phyloP scores from a whole-genome alignment of 2,113 vertebrate genomes.

The Dasyurus viverrinus region DNA sequence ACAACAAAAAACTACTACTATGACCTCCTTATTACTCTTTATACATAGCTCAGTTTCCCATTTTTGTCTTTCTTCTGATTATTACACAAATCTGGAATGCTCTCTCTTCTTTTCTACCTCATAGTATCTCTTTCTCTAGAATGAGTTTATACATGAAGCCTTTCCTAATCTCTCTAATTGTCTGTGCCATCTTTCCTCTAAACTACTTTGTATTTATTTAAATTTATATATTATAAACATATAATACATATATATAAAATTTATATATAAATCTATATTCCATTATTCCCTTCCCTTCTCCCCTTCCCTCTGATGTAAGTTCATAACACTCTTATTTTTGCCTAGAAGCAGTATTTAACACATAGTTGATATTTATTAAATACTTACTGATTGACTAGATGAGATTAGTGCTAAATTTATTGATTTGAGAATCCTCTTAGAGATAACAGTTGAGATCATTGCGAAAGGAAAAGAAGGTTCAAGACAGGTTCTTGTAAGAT shows the following conservation, averaged over 20 bases:
- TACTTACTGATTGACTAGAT: neutral
- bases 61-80: neutral
- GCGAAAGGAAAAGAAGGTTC: neutral
- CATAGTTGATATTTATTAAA: neutral
- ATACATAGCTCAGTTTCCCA: neutral
- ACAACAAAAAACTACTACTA: too few relatives aligned
- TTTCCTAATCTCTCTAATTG: neutral
- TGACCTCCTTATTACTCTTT: neutral
- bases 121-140: neutral
- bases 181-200: too few relatives aligned
- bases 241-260: too few relatives aligned
- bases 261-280: too few relatives aligned
- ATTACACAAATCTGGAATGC: neutral
- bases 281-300: neutral
- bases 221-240: neutral
- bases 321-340: neutral
- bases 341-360: neutral
- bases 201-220: neutral
- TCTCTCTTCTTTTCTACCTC: neutral
- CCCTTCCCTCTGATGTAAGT: neutral
- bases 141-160: neutral
- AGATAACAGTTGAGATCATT: neutral
- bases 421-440: neutral
- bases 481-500: neutral
- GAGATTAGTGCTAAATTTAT: neutral